Evolutionary conservation across 2,113 vertebrate genomes (phyloP).

Genomic region (Mirza zaza): DNA sequence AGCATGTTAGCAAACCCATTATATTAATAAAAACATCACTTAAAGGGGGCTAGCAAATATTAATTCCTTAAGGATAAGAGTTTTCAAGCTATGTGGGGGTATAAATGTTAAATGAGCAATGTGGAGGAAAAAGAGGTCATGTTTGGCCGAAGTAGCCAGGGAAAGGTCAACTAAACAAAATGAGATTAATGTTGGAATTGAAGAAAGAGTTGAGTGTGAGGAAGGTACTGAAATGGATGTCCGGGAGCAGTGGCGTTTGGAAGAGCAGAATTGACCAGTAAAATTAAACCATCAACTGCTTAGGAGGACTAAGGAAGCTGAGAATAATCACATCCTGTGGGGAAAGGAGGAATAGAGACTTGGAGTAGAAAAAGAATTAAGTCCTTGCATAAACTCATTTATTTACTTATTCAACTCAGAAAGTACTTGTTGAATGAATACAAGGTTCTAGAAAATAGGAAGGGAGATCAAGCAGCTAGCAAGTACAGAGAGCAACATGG

Average conservation of each 20-base stretch:
- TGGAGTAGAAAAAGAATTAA: background rate
- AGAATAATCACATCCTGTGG: background rate
- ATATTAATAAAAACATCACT: background rate
- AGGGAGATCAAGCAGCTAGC: background rate
- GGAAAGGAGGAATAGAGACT: background rate
- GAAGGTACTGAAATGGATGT: background rate
- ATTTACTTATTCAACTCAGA: background rate
- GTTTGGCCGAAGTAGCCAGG: background rate
- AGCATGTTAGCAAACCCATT: background rate
- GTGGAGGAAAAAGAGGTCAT: background rate
- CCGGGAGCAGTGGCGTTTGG: background rate
- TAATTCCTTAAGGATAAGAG: background rate
- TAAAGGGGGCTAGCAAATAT: background rate
- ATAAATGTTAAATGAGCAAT: background rate
- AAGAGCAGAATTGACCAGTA: background rate
- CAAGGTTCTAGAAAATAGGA: background rate
- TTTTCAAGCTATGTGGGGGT: background rate
- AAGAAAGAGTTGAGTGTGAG: background rate
- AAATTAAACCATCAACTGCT: background rate
- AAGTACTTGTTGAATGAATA: background rate
- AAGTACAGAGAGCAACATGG: background rate
- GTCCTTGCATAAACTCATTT: background rate
- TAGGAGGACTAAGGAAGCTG: background rate
- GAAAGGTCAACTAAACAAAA: background rate
- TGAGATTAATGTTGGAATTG: background rate